Evolutionary conservation across 2,113 vertebrate species (phyloP), one percentile per base, ranked within the genome.

Genomic region (Muscicapa adusta): DNA sequence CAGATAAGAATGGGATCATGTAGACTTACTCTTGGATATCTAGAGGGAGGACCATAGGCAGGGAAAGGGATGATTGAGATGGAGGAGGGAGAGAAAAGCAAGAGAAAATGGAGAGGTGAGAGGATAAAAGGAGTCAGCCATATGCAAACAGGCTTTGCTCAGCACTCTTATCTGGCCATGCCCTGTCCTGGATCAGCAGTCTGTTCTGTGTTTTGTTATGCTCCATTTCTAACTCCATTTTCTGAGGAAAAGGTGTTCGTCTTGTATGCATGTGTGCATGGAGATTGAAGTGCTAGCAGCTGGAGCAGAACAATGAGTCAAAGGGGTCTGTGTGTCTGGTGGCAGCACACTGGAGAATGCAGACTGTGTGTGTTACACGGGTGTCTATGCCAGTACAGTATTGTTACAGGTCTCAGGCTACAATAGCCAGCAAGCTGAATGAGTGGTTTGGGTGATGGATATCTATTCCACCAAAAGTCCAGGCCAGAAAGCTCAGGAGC

Each of bases 311-410:
- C 22, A 36, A 24, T 5, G 9, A 20, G 4, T 70, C 29, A 33
- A 16, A 36, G 15, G 9, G 8, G 6, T 43, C 10, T 4, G 0
- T 40, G 19, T 10, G 26, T 68, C 24, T 38, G n/a, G 14, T 65
- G 67, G 7, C 54, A 83, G 23, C 9, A 68, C 79, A 83, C 25
- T 14, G 17, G 33, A 25, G 61, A 78, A 29, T 50, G 31, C 14
- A 53, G 48, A 31, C 13, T 36, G 4, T 40, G 23, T 25, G 17
- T 4, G 0, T n/a, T 62, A 22, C 25, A 23, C 0, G 1, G 9
- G 8, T 50, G 13, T 18, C 12, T 38, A 3, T 42, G 28, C 50
- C 43, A 74, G 29, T 33, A 33, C 28, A 36, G 23, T 12, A 11
- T 73, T 40, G 18, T 18, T 48, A 6, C 12, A 4, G 1, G 29